Conservation (phyloP, 2,113 vertebrate species). For the Vicugna pacos region DNA sequence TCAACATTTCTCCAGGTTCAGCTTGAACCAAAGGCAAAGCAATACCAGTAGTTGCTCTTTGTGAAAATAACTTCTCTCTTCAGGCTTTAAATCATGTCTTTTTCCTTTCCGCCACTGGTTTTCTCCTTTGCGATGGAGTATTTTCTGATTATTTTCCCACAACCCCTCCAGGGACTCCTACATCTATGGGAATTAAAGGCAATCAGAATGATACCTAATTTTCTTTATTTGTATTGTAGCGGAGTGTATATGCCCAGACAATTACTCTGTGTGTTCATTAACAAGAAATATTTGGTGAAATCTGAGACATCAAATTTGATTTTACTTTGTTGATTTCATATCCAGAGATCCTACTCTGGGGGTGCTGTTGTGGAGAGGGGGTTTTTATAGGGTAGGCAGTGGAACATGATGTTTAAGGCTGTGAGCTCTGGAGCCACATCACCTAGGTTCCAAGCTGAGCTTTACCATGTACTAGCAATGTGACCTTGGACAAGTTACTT, state of each 20-base stretch:
- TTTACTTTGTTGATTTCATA: background rate
- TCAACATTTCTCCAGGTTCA: conserved; percentile 64
- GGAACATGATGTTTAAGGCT: background rate
- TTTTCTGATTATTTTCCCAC: conserved; percentile 67
- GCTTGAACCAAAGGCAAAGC: conserved; percentile 25
- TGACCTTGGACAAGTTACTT: background rate
- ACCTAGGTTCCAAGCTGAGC: background rate
- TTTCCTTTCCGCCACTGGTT: conserved; percentile 56
- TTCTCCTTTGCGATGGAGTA: conserved; percentile 54
- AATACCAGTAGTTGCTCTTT: conserved; percentile 35
- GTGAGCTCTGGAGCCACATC: background rate
- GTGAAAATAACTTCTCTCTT: conserved; percentile 70
- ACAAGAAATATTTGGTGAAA: background rate
- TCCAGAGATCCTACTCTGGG: background rate
- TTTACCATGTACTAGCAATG: background rate
- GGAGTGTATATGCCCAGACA: background rate
- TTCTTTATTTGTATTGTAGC: conserved; percentile 32
- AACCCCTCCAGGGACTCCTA: background rate
- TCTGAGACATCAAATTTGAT: background rate
- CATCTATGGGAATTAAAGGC: conserved; percentile 47
- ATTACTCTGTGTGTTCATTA: background rate
- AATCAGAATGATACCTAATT: background rate
- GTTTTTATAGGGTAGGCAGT: background rate
- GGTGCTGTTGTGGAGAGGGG: background rate
- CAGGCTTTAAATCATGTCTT: conserved; percentile 64